Base-by-base conservation (phyloP, 1,140 invertebrate species). In the Drosophila kepulauana region DNA sequence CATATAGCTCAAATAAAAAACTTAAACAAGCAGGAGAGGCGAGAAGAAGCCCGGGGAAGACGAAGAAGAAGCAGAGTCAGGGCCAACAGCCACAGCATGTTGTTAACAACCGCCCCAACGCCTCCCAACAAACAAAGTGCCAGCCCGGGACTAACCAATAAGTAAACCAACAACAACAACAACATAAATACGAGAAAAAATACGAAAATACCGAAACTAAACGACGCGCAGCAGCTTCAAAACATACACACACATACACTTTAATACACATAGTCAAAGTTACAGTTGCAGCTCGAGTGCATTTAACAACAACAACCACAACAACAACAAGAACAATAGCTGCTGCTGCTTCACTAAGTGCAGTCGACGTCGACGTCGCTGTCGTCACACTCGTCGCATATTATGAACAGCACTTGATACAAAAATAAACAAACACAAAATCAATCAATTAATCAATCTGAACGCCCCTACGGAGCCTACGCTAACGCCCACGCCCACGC, bases 361-460 rank as follows among this genome's bases (percentile, higher is more conserved):
- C 70, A 78, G 65, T 75, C 67, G 63, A 70, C 70, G 70, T 74
- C 57, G 45, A 28, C 57, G 72, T 75, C 66, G 66, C 51, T 63
- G 67, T 64, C 72, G 59, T 65, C 68, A 33, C 73, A 57, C 54
- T 75, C 65, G 43, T 49, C 71, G 71, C 71, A 58, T 62, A 69
- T 77, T 79, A 77, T 68, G 77, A 54, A 59, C 77, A 64, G 48
- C 84, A 84, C 85, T 88, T 89, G 74, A 89, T 89, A 89, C 84
- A 57, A 88, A 88, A 88, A 88, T 89, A 88, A 88, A 88, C 85
- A 88, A 88, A 89, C 85, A 88, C 85, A 88, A 88, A 88, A 88
- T 88, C 81, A 88, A 88, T 88, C 84, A 88, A 88, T 88, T 88
- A 89, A 88, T 88, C 85, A 88, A 88, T 87, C 84, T 88, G 64